Evolutionary conservation across 2,797 vertebrate genomes (phyloP).

Genomic region (Rousettus madagascariensis): DNA sequence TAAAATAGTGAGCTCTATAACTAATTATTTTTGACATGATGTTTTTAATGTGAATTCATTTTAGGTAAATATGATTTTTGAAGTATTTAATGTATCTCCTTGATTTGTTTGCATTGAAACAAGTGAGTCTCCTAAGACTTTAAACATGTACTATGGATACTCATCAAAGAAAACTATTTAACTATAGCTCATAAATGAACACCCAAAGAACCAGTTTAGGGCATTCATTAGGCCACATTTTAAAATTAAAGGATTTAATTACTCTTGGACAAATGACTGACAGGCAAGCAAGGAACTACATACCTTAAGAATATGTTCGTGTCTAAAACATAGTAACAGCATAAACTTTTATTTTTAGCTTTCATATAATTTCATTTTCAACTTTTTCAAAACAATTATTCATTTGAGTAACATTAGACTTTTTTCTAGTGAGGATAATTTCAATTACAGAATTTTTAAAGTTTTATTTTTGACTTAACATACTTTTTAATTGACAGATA

Average conservation of each 20-base stretch:
- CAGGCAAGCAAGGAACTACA: background rate
- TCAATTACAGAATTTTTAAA: background rate
- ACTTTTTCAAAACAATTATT: background rate
- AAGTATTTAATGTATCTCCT: background rate
- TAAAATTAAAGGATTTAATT: slow-evolving; percentile 28
- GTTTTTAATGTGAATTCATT: slow-evolving; percentile 36
- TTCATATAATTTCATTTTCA: background rate
- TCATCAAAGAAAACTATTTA: background rate
- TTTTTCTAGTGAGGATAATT: background rate
- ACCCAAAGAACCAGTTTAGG: background rate
- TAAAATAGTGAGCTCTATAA: background rate
- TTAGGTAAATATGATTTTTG: slow-evolving; percentile 38
- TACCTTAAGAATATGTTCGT: background rate
- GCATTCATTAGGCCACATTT: background rate
- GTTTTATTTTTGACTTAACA: slow-evolving; percentile 45
- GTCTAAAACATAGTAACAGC: background rate
- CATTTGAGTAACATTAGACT: background rate
- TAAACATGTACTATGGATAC: background rate
- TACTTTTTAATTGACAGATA: background rate
- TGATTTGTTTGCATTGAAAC: slow-evolving; percentile 34
- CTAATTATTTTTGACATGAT: background rate
- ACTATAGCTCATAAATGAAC: background rate
- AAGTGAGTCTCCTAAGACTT: background rate
- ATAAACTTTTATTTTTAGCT: background rate
- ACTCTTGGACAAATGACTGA: background rate